Conservation (phyloP, 2,113 vertebrate species). For the Herpetotheres cachinnans region DNA sequence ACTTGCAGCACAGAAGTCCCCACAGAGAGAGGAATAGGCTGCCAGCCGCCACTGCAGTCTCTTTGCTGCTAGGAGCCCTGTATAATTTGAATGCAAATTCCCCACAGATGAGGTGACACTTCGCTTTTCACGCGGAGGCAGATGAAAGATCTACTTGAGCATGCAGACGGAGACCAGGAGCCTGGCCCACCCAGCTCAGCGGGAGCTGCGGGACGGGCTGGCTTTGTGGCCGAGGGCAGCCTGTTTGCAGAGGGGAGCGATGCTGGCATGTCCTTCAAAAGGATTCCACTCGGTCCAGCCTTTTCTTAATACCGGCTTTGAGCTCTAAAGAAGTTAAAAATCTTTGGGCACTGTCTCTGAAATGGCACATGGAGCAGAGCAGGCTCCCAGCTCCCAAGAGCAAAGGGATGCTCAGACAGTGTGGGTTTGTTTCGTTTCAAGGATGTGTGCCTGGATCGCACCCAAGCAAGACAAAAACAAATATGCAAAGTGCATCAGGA, state of each 20-base stretch:
- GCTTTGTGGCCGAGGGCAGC: not conserved
- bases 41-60: not conserved
- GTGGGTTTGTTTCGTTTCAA: not conserved
- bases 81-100: not conserved
- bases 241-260: not conserved
- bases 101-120: not conserved
- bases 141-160: conserved; percentile 40
- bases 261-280: conserved; percentile 53
- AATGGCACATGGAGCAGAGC: not conserved
- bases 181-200: not conserved
- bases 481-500: not conserved
- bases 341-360: not conserved
- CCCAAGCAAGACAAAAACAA: not conserved
- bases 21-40: not conserved
- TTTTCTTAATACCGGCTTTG: conserved; percentile 17
- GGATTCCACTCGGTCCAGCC: not conserved
- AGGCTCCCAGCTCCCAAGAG: not conserved
- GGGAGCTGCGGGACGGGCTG: not conserved
- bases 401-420: not conserved
- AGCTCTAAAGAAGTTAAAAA: not conserved
- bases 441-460: not conserved
- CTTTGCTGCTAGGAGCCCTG: not conserved
- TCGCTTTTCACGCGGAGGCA: not conserved
- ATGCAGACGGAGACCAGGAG: not conserved
- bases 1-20: not conserved